Evolutionary conservation across 2,888 invertebrate genomes (phyloP), one percentile per base, ranked within the genome.

Genomic region (Bombylius discolor): DNA sequence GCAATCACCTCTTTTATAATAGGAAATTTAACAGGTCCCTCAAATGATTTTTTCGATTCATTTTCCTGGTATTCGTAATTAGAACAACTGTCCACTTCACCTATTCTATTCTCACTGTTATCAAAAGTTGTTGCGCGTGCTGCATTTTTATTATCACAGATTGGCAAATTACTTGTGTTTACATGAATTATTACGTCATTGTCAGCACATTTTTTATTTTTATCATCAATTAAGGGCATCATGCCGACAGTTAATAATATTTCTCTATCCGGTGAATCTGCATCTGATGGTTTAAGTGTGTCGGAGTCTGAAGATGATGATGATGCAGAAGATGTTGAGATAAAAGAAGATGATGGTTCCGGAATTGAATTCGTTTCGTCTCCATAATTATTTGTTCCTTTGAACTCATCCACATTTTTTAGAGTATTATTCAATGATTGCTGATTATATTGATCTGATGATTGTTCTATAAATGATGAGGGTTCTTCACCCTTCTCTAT

Each of bases 1-100:
- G 57, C 50, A 23, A 57, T 54, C 5, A 57, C 50, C 52, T 59
- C 59, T 31, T 57, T 54, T 9, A 59, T 52, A 12, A 57, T 57
- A 3, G 56, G 52, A 52, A 52, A 52, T 42, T 54, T 57, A 8
- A 54, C 49, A n/a, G 59, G 59, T 12, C 47, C 48, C 11, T 11
- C 8, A 13, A 39, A 13, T 14, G 23, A 31, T 12, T 6, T 23
- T 4, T 34, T 31, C 3, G 23, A 23, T 48, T 13, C 34, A 36
- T 33, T 31, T 51, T 55, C 34, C 5, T 8, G 5, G 7, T 5
- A 7, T 36, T 36, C 8, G 34, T 36, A 7, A 36, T 23, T 48
- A 14, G 1, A 23, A 32, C 32, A 12, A 48, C 32, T 23, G 6
- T 31, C 48, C 6, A 6, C 23, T 13, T 33, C n/a, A 36, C 49